Conservation (phyloP, 2,113 vertebrate species). For the Murina feae region DNA sequence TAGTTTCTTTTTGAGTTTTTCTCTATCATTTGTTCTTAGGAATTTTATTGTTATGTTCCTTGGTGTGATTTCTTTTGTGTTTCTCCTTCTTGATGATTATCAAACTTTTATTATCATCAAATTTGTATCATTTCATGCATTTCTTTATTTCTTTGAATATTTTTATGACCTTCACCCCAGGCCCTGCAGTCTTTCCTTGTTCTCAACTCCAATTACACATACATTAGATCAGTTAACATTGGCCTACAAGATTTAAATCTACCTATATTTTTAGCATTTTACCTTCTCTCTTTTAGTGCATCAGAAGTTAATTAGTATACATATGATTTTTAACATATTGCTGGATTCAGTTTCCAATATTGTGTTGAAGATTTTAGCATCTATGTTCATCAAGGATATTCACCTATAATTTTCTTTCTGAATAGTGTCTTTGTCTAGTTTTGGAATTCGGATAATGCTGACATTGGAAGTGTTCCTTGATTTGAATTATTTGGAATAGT, state of each 20-base stretch:
- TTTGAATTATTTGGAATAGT: too few species aligned
- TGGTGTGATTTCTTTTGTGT: neutral
- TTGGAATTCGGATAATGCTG: too few species aligned
- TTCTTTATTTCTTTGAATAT: neutral
- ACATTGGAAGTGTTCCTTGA: too few species aligned
- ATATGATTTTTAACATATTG: too few species aligned
- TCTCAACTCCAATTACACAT: neutral
- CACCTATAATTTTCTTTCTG: too few species aligned
- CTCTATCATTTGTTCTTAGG: neutral
- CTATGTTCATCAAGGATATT: too few species aligned
- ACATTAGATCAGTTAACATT: neutral
- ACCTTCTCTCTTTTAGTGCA: neutral
- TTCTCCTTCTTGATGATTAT: neutral
- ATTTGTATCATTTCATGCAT: neutral
- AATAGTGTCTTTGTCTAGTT: too few species aligned
- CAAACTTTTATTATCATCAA: neutral
- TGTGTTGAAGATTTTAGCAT: too few species aligned
- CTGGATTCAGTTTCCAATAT: too few species aligned
- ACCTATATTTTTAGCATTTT: neutral
- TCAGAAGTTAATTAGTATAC: neutral
- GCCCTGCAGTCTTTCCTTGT: neutral
- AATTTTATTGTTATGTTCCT: neutral
- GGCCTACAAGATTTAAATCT: neutral
- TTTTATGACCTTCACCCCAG: neutral
- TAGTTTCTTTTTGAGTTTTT: neutral